A percentile compares a stretch with the other conserved stretches of the same genome.
phyloP scores from a whole-genome alignment of 1,140 invertebrate genomes.

The Copidosoma floridanum region DNA sequence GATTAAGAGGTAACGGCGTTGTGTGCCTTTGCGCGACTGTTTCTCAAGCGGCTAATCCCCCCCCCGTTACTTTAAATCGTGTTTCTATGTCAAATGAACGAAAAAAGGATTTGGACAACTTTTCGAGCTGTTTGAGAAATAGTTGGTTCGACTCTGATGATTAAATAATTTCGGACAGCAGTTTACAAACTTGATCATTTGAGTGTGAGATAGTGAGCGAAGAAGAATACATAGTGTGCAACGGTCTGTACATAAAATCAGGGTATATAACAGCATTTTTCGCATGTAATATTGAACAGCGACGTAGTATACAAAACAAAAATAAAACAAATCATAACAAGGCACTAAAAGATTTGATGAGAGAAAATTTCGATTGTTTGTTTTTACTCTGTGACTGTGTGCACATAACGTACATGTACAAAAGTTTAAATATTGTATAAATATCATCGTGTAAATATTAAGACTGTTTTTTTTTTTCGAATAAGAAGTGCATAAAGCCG shows the following conservation, averaged over 20 bases:
- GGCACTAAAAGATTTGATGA: conserved; percentile 2
- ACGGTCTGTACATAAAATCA: conserved; percentile 25
- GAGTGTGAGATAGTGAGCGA: background rate
- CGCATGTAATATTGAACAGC: too few relatives aligned
- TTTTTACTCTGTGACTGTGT: conserved; percentile 14
- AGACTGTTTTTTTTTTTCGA: too few relatives aligned
- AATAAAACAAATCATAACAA: conserved; percentile 16
- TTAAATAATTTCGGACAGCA: conserved; percentile 13
- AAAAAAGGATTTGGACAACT: conserved; percentile 7
- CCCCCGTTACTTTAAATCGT: conserved; percentile 9
- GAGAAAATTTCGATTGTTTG: conserved; percentile 8
- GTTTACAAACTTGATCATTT: conserved; percentile 15
- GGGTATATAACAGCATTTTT: too few relatives aligned
- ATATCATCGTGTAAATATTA: too few relatives aligned
- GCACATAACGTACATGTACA: conserved; percentile 46
- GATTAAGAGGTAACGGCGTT: conserved; percentile 12
- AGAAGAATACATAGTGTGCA: background rate
- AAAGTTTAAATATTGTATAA: conserved; percentile 54
- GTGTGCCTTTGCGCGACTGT: conserved; percentile 17
- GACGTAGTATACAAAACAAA: too few relatives aligned
- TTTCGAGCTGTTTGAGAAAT: conserved; percentile 4
- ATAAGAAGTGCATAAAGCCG: too few relatives aligned
- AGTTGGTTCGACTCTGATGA: background rate
- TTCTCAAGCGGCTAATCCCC: conserved; percentile 14
- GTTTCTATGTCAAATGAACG: background rate